Base-by-base conservation (phyloP, 1,140 invertebrate species). In the Megalopta genalis region DNA sequence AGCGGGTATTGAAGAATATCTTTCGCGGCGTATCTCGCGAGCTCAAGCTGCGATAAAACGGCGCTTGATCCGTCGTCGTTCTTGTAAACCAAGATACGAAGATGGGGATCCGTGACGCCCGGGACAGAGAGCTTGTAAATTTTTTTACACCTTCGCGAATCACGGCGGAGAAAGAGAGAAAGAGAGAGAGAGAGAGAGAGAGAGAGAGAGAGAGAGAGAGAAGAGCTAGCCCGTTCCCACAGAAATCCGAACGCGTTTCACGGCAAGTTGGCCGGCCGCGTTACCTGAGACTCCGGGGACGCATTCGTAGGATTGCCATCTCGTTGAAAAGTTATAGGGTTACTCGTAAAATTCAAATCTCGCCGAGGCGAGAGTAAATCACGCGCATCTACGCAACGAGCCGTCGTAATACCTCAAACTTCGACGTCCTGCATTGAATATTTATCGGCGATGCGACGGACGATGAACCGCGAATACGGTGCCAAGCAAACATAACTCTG, bases 311-410 rank as follows among this genome's bases (percentile, higher is more conserved):
- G 75, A 77, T 60, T 57, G 54, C 54, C 37, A 25, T 49, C 57
- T 46, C 57, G 67, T 77, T 7, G 39, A 49, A 42, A 63, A 77
- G 67, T 77, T 77, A 63, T 49, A 27, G 18, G 67, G 57, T 62
- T 52, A 21, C 57, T 70, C 75, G 67, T 70, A 63, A 77, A 77
- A 77, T 77, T 70, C 67, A 39, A 54, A 77, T 70, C 42, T 52
- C 54, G 39, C 49, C 0, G 9, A 14, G 18, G 54, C 12, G 39
- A 4, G 14, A 77, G 66, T 69, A 77, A 71, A 77, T 69, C 75
- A 71, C 67, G 67, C 75, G 75, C n/a, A 21, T 16, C 57, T 59
- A 39, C 57, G 75, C 67, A 63, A 63, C 54, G 39, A n/a, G 42
- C 21, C 25, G 42, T 39, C 42, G 75, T 71, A 77, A 62, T 70